Base-by-base conservation (phyloP, 1,140 invertebrate species). In the Drosophila triauraria region DNA sequence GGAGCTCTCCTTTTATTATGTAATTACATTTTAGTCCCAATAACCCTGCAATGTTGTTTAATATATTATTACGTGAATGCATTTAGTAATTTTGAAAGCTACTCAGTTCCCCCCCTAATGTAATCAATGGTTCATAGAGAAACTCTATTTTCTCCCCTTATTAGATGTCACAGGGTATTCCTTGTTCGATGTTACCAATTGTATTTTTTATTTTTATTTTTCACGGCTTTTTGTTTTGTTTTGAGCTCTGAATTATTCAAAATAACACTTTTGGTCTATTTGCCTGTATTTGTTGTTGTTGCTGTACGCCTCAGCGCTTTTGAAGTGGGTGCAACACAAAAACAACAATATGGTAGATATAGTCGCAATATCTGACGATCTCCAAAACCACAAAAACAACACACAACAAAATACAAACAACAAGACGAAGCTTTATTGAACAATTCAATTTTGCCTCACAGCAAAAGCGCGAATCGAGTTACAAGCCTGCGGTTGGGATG, bases 161-260 rank as follows among this genome's bases (percentile, higher is more conserved):
- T 63, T 15, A 7, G 23, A 17, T 6, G 2, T 13, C 9, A 15
- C 10, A 68, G 69, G 30, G 57, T 67, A 78, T 84, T 68, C 60
- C 15, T 30, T 25, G 48, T 63, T 78, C 78, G 75, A 12, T 60
- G 50, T 4, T 5, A 5, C 27, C 5, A 20, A 4, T 48, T 47
- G 15, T 35, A 9, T 74, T 48, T 67, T 47, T 47, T 48, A 62
- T 47, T 43, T 20, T 61, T 30, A 20, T 59, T 64, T 74, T 56
- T 30, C 47, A 64, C 9, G 6, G 25, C 27, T 32, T 60, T 70
- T 76, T 76, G 43, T 81, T 85, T 82, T 81, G 64, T 86, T 88
- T 83, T 76, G 71, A 70, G 68, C 64, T 88, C 87, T 84, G 84
- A 88, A 87, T 87, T 88, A 87, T 87, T 87, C 84, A 87, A 88